phyloP scores from a whole-genome alignment of 2,888 invertebrate genomes.

The Lamellibrachia columna region DNA sequence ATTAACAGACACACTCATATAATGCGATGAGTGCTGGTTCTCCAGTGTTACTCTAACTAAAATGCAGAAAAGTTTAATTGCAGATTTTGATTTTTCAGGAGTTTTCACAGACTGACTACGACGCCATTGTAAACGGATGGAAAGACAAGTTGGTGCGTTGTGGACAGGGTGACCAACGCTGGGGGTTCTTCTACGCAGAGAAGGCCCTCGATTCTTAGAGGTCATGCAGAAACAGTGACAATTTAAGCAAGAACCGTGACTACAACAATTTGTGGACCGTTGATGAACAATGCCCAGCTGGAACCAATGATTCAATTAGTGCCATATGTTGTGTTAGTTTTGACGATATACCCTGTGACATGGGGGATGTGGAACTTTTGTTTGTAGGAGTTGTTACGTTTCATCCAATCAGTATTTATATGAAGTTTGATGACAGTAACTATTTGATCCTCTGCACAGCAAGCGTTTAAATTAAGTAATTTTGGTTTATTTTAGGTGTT shows the following conservation, averaged over 20 bases:
- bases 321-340: not conserved
- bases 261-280: not conserved
- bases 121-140: constrained; percentile 68
- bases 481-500: not conserved
- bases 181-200: constrained; percentile 60
- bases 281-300: not conserved
- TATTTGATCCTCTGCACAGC: not conserved
- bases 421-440: not conserved
- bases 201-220: constrained; percentile 43
- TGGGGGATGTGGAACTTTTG: not conserved
- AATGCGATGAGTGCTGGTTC: too few relatives aligned
- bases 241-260: not conserved
- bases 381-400: not conserved
- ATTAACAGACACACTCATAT: too few relatives aligned
- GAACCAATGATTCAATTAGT: not conserved
- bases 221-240: not conserved
- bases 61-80: not conserved
- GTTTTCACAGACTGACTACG: constrained; percentile 68
- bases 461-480: not conserved
- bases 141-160: constrained; percentile 55
- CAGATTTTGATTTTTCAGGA: constrained; percentile 53
- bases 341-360: not conserved
- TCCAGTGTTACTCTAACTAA: not conserved
- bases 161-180: constrained; percentile 53
- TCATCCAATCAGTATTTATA: not conserved